phyloP scores from a whole-genome alignment of 2,113 vertebrate genomes.

The Macrotis lagotis region DNA sequence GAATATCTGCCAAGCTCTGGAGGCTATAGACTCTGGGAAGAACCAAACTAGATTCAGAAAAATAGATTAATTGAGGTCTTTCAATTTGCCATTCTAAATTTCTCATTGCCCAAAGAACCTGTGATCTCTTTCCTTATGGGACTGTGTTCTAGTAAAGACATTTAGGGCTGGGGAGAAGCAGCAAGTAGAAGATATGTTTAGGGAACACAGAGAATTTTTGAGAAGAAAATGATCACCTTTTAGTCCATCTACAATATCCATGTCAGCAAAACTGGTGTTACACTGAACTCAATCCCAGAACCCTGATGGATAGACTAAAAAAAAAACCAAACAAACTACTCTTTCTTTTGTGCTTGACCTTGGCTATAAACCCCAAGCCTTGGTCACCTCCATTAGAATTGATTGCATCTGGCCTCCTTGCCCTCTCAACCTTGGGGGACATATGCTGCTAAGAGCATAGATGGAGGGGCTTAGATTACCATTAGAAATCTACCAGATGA shows the following conservation, averaged over 20 bases:
- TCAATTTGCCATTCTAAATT: background rate
- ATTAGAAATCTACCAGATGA: slow-evolving; percentile 55
- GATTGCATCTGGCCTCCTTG: slow-evolving; percentile 24
- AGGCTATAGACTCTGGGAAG: background rate
- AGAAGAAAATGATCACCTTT: background rate
- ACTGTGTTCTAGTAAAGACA: background rate
- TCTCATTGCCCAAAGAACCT: background rate
- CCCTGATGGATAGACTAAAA: slow-evolving; percentile 31
- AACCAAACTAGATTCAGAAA: background rate
- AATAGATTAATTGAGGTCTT: background rate
- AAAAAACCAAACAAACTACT: slow-evolving; percentile 42
- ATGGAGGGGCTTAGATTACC: slow-evolving; percentile 55
- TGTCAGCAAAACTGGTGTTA: background rate
- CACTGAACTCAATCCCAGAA: slow-evolving; percentile 1
- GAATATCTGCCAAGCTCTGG: background rate
- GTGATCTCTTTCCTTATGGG: background rate
- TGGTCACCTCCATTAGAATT: background rate
- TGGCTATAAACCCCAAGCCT: slow-evolving; percentile 48
- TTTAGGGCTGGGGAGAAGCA: background rate
- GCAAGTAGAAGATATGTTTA: background rate
- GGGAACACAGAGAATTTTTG: background rate
- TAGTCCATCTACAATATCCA: background rate
- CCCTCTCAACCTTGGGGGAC: slow-evolving; percentile 51
- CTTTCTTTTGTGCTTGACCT: slow-evolving; percentile 53
- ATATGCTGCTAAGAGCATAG: slow-evolving; percentile 38